Evolutionary conservation across 2,113 vertebrate genomes (phyloP).

Genomic region (Erinaceus europaeus): DNA sequence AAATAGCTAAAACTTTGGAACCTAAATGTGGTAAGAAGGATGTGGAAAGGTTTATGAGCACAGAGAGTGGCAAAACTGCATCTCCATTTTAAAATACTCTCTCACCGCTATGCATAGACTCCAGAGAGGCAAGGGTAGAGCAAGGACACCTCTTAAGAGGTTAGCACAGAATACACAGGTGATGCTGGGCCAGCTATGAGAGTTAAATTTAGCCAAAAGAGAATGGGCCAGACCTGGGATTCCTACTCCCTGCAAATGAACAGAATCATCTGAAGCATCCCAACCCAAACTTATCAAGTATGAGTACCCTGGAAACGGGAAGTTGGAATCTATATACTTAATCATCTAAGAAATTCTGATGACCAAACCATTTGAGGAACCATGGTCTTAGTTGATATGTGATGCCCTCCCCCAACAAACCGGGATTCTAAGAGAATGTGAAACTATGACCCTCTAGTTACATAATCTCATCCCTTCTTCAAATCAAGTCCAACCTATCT

Average conservation of each 20-base stretch:
- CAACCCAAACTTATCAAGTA: background rate
- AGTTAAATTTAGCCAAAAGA: background rate
- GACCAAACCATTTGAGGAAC: too few relatives aligned
- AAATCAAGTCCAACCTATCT: background rate
- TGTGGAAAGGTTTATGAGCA: background rate
- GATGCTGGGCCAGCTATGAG: too few relatives aligned
- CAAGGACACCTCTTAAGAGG: background rate
- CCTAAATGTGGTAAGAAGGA: background rate
- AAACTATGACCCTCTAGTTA: background rate
- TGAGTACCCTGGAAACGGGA: background rate
- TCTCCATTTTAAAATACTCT: background rate
- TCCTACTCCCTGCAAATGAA: background rate
- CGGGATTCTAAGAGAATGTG: background rate
- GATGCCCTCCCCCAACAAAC: background rate
- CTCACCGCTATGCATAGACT: background rate
- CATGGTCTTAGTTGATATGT: rapidly evolving
- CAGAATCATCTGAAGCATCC: background rate
- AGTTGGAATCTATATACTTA: background rate
- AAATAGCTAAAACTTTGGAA: background rate
- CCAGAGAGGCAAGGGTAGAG: background rate
- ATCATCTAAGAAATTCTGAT: background rate
- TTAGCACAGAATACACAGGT: background rate
- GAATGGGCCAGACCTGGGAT: rapidly evolving
- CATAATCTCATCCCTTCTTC: background rate
- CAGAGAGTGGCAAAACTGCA: background rate